A percentile compares a stretch with the other conserved stretches of the same genome.
phyloP scores from a whole-genome alignment of 64 coral and sea anemone species.

The Trachythela sp. region DNA sequence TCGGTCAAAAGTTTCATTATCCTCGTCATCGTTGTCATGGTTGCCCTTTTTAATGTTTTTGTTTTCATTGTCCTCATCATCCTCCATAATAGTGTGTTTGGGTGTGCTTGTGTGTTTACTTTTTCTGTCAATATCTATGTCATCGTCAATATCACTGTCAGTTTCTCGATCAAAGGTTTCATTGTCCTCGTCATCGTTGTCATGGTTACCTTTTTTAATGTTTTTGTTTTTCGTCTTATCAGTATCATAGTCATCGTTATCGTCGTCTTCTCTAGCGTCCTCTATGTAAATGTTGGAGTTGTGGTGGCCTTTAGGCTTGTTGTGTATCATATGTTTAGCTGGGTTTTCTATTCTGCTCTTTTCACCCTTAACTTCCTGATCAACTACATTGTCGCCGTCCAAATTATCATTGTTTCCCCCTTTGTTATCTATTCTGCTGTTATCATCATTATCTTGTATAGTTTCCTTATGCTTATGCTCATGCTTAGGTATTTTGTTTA shows the following conservation, averaged over 20 bases:
- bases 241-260: not conserved
- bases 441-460: not conserved
- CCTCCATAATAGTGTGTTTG: not conserved
- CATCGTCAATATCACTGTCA: not conserved
- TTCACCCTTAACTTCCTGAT: not conserved
- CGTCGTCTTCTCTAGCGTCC: not conserved
- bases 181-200: not conserved
- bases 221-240: not conserved
- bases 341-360: not conserved
- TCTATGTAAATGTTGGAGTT: not conserved
- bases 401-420: not conserved
- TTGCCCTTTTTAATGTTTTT: not conserved
- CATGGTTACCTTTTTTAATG: not conserved
- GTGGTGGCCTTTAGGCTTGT: not conserved
- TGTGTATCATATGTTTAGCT: not conserved
- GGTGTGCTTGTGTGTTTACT: not conserved
- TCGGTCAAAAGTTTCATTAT: not conserved
- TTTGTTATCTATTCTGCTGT: not conserved
- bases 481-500: not conserved
- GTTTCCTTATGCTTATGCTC: not conserved
- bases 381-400: not conserved
- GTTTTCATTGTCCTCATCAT: not conserved
- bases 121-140: not conserved
- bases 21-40: not conserved
- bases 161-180: not conserved